Evolutionary conservation across 2,888 invertebrate genomes (phyloP).

Genomic region (Campoletis raptor): DNA sequence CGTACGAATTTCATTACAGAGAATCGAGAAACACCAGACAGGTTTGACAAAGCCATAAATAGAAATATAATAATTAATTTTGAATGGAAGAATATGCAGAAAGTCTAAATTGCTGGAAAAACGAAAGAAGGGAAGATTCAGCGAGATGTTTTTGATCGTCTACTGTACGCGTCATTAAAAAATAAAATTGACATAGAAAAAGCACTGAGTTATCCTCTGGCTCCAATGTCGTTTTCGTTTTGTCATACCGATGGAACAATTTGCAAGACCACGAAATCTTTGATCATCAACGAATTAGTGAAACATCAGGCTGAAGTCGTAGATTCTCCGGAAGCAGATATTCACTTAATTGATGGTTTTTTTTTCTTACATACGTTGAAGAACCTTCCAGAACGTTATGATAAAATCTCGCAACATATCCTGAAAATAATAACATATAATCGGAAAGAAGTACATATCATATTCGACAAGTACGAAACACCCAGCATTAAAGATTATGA

Average conservation of each 20-base stretch:
- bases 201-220: conserved; percentile 73
- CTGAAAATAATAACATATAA: conserved; percentile 70
- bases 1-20: conserved; percentile 27
- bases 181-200: conserved; percentile 74
- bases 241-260: conserved; percentile 75
- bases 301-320: conserved; percentile 53
- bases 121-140: conserved; percentile 72
- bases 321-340: conserved; percentile 71
- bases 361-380: conserved; percentile 73
- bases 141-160: conserved; percentile 72
- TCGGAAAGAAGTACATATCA: conserved; percentile 74
- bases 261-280: conserved; percentile 15
- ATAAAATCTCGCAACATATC: conserved; percentile 68
- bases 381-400: conserved; percentile 71
- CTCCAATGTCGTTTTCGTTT: conserved; percentile 73
- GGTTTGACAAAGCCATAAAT: conserved; percentile 74
- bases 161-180: conserved; percentile 70
- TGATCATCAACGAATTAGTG: conserved; percentile 70
- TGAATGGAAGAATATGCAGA: conserved; percentile 69
- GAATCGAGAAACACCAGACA: neutral
- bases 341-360: conserved; percentile 74
- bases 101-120: conserved; percentile 74
- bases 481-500: conserved; percentile 75
- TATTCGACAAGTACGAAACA: conserved; percentile 76
- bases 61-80: conserved; percentile 73